phyloP scores from a whole-genome alignment of 1,140 invertebrate genomes.

The Zophobas atratus region DNA sequence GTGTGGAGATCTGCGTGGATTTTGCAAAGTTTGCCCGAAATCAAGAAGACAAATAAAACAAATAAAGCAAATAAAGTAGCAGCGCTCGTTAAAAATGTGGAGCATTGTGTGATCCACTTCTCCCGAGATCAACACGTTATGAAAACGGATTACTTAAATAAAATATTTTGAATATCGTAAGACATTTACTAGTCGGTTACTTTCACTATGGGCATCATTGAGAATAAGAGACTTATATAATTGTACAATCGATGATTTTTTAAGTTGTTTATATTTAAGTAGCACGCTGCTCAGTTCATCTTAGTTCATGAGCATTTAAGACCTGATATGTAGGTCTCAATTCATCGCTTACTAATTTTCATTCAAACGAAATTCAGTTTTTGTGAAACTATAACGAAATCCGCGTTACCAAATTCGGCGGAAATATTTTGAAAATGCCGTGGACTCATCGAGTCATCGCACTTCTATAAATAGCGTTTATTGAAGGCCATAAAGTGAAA shows the following conservation, averaged over 20 bases:
- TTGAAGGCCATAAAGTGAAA: slow-evolving; percentile 27
- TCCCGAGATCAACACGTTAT: slow-evolving; percentile 3
- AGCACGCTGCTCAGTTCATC: slow-evolving; percentile 10
- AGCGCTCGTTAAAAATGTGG: not conserved
- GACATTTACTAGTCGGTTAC: slow-evolving; percentile 7
- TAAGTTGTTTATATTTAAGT: slow-evolving; percentile 32
- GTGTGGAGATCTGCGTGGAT: no score
- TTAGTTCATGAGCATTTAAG: slow-evolving; percentile 15
- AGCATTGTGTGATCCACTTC: not conserved
- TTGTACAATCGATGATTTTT: slow-evolving; percentile 22
- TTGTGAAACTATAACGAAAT: slow-evolving; percentile 2
- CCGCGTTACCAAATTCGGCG: not conserved
- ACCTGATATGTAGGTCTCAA: not conserved
- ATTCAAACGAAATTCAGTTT: not conserved
- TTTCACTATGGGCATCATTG: slow-evolving; percentile 35
- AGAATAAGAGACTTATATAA: slow-evolving; percentile 30
- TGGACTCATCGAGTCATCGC: slow-evolving; percentile 13
- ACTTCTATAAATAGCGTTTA: slow-evolving; percentile 6
- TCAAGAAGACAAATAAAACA: no score
- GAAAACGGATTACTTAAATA: slow-evolving; percentile 17
- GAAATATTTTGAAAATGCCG: slow-evolving; percentile 30
- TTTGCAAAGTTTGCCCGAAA: no score
- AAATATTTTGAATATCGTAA: slow-evolving; percentile 26
- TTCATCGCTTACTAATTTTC: no score
- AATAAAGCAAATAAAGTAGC: no score